Evolutionary conservation across 2,797 vertebrate genomes (phyloP).

Genomic region (Smutsia temminckii): DNA sequence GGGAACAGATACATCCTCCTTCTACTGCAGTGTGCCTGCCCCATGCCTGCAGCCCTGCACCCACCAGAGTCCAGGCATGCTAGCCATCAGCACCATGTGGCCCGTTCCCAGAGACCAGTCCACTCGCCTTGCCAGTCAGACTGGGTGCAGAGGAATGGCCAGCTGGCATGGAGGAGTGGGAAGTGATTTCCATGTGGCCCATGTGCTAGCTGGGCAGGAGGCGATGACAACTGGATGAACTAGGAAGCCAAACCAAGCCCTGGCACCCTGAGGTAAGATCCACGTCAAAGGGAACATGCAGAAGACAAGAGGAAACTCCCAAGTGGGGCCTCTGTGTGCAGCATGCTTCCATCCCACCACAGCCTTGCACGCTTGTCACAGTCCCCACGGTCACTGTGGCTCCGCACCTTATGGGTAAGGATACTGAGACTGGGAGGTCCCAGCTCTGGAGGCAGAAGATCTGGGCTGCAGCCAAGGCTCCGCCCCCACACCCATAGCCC

Average conservation of each 20-base stretch:
- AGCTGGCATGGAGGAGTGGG: neutral
- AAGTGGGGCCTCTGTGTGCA: neutral
- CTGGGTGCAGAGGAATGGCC: neutral
- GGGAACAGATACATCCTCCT: neutral
- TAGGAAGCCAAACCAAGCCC: neutral
- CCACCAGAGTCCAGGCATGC: accelerated
- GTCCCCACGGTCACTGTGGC: accelerated
- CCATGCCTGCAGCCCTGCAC: neutral
- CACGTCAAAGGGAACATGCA: neutral
- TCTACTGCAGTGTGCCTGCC: no score
- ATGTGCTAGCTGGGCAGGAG: neutral
- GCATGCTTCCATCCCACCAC: neutral
- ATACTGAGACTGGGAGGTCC: neutral
- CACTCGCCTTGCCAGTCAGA: accelerated
- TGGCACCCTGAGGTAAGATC: neutral
- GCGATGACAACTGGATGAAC: neutral
- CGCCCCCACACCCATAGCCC: no score
- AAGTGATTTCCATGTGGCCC: neutral
- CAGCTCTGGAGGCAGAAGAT: neutral
- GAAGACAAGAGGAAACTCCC: neutral
- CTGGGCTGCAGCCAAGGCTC: neutral
- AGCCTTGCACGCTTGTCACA: no score
- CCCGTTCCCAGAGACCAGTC: neutral
- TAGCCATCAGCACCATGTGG: accelerated
- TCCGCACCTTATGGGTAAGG: accelerated